These are phyloP conservation scores for Herpailurus yagouaroundi DNA, from an alignment of 2,113 vertebrate genomes.

Conservation along the genomic window DNA sequence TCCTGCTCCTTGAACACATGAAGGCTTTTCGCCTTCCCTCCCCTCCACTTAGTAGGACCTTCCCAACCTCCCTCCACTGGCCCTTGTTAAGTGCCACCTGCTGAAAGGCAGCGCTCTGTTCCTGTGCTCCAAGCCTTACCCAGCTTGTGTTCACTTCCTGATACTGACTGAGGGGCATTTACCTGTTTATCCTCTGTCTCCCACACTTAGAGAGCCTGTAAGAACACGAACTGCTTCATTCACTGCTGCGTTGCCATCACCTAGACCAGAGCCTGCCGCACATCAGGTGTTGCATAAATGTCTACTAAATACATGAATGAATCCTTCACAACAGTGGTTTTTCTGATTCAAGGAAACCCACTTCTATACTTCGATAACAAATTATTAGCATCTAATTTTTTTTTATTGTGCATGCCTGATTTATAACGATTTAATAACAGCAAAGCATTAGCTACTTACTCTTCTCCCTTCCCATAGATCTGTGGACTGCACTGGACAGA, in stretches of 20 bases:
- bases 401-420: not conserved
- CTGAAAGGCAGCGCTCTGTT: not conserved
- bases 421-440: not conserved
- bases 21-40: not conserved
- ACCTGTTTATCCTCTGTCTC: not conserved
- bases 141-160: too few species aligned
- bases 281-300: not conserved
- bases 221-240: rapidly evolving
- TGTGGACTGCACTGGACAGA: not conserved
- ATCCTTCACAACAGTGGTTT: not conserved
- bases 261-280: not conserved
- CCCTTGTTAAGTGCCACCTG: not conserved
- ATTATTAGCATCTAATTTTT: not conserved
- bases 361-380: not conserved
- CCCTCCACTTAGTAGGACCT: not conserved
- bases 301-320: not conserved
- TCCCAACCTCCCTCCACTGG: not conserved
- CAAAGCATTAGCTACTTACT: not conserved
- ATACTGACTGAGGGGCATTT: rapidly evolving
- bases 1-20: not conserved
- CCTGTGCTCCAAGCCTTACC: too few species aligned
- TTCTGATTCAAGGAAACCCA: not conserved
- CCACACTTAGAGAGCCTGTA: not conserved
- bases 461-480: not conserved
- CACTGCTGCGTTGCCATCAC: rapidly evolving